phyloP scores from a whole-genome alignment of 2,797 vertebrate species.

The Xiphorhynchus erythropygius region DNA sequence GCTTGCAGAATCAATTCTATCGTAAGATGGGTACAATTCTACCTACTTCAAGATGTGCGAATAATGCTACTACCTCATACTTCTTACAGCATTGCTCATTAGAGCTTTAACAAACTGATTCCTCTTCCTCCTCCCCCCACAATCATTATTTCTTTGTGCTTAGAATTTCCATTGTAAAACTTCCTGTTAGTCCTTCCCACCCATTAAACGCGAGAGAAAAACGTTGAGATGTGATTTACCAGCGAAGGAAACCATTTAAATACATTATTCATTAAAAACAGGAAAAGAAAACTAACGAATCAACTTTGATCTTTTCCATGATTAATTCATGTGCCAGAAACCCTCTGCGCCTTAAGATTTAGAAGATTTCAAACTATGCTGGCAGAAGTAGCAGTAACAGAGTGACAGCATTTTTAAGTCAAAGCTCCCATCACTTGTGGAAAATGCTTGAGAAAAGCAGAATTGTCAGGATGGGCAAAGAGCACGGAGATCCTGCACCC shows the following conservation, averaged over 20 bases:
- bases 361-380: not conserved
- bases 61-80: slow-evolving; percentile 36
- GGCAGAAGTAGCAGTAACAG: not conserved
- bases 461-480: not conserved
- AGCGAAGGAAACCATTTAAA: slow-evolving; percentile 24
- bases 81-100: not conserved
- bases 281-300: slow-evolving; percentile 43
- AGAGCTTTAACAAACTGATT: not conserved
- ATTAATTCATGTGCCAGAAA: not conserved
- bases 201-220: slow-evolving; percentile 5
- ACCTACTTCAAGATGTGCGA: not conserved
- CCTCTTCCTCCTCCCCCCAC: not conserved
- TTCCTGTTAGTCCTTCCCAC: not conserved
- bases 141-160: slow-evolving; percentile 17
- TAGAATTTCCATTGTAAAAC: slow-evolving; percentile 32
- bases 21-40: not conserved
- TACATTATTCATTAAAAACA: slow-evolving; percentile 46
- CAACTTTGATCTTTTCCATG: slow-evolving; percentile 9
- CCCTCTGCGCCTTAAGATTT: not conserved
- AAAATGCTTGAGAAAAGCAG: not conserved
- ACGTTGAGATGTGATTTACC: not conserved
- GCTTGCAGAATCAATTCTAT: not conserved
- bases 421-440: not conserved
- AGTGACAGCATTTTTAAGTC: not conserved
- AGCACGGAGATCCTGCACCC: not conserved